phyloP scores from a whole-genome alignment of 2,113 vertebrate genomes.

The Apistogramma diplotaenia region DNA sequence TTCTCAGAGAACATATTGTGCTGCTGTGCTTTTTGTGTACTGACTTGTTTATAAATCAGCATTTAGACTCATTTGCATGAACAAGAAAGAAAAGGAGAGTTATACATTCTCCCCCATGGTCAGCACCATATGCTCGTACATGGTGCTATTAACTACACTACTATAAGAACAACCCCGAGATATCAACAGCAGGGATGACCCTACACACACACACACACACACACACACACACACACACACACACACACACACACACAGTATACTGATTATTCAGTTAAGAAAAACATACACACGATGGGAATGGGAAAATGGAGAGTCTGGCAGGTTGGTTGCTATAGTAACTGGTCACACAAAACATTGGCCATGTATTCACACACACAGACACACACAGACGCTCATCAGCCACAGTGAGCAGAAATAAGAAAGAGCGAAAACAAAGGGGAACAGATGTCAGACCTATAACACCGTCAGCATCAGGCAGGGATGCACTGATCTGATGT shows the following conservation, averaged over 20 bases:
- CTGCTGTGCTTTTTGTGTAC: too few relatives aligned
- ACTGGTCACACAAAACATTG: slow-evolving; percentile 45
- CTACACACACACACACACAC: not conserved
- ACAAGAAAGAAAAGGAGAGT: not conserved
- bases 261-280: not conserved
- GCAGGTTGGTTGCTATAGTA: slow-evolving; percentile 69
- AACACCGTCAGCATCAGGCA: not conserved
- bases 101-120: fast-evolving
- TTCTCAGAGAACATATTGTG: not conserved
- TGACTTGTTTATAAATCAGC: too few relatives aligned
- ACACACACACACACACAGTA: not conserved
- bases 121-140: not conserved
- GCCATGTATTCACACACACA: not conserved
- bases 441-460: slow-evolving; percentile 4
- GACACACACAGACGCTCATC: not conserved
- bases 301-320: slow-evolving; percentile 15
- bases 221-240: not conserved
- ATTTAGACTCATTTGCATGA: not conserved
- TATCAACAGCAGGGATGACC: not conserved
- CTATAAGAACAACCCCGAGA: not conserved
- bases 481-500: not conserved
- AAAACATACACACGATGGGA: slow-evolving; percentile 13
- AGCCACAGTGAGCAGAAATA: not conserved
- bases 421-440: slow-evolving; percentile 49
- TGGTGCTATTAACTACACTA: not conserved